Evolutionary conservation across 35 echinoderm and acorn worm species (phyloP).

Genomic region (Antedon bifida): DNA sequence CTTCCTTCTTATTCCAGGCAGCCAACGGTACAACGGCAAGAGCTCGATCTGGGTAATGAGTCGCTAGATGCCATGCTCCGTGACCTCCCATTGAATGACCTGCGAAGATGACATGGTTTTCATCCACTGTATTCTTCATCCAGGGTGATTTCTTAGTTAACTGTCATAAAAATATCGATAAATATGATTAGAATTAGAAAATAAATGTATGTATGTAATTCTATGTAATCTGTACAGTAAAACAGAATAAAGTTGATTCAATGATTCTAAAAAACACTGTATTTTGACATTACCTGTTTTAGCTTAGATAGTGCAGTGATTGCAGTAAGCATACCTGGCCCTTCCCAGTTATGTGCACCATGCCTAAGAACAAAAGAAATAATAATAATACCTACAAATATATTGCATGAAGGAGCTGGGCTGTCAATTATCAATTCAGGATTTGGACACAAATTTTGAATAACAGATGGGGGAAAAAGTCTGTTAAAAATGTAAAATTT

Average conservation of each 20-base stretch:
- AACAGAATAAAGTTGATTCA: too few species aligned
- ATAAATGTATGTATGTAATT: too few species aligned
- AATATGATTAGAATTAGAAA: background rate
- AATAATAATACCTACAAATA: background rate
- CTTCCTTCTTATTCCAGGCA: slow-evolving; percentile 95
- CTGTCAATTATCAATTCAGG: too few species aligned
- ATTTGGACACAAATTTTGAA: too few species aligned
- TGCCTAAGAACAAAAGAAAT: slow-evolving; percentile 39
- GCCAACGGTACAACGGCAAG: slow-evolving; percentile 77
- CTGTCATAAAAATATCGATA: slow-evolving; percentile 9
- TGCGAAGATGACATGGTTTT: slow-evolving; percentile 65
- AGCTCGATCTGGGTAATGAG: slow-evolving; percentile 78
- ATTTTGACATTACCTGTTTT: too few species aligned
- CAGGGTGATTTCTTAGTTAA: slow-evolving; percentile 23
- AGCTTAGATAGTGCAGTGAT: slow-evolving; percentile 70
- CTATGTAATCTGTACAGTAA: background rate
- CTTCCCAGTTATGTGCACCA: slow-evolving; percentile 99
- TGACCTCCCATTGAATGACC: slow-evolving; percentile 99
- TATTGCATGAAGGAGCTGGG: too few species aligned
- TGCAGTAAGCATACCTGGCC: slow-evolving; percentile 71
- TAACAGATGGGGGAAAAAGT: too few species aligned
- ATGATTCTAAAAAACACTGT: too few species aligned
- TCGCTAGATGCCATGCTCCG: slow-evolving; percentile 91
- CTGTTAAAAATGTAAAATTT: too few species aligned
- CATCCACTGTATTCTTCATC: slow-evolving; percentile 57